Percentiles rank a stretch among this genome's conserved stretches.
These are phyloP conservation scores for Dasyurus viverrinus DNA, from an alignment of 2,113 vertebrate species.

Conservation along the genomic window DNA sequence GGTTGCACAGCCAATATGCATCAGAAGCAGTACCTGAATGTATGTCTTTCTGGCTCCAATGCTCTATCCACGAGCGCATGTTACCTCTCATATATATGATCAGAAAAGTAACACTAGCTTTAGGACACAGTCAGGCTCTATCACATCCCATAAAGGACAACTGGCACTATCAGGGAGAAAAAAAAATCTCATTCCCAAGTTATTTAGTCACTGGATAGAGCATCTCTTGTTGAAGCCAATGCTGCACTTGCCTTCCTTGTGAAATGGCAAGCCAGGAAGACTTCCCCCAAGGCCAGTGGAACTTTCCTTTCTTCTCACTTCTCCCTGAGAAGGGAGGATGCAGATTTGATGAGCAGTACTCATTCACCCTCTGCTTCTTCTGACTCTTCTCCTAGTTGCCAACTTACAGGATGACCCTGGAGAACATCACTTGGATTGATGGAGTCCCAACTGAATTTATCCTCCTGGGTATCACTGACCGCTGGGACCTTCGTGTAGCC, in stretches of 20 bases:
- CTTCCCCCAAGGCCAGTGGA: background rate
- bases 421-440: conserved; percentile 54
- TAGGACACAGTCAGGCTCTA: background rate
- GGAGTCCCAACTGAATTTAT: conserved; percentile 69
- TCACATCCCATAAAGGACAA: background rate
- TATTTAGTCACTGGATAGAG: background rate
- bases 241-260: background rate
- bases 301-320: background rate
- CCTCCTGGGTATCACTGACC: conserved; percentile 75
- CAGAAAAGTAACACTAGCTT: too few relatives aligned
- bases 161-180: background rate
- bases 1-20: background rate
- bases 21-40: background rate
- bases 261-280: background rate
- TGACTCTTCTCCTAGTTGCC: conserved; percentile 18
- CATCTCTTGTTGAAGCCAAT: background rate
- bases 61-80: too few relatives aligned
- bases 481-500: conserved; percentile 67
- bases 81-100: too few relatives aligned
- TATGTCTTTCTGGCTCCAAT: background rate
- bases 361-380: background rate
- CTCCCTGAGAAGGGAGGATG: background rate
- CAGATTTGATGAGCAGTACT: background rate
- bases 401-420: conserved; percentile 36
- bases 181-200: background rate